phyloP scores from a whole-genome alignment of 2,888 invertebrate species.

The Ophonus ardosiacus region DNA sequence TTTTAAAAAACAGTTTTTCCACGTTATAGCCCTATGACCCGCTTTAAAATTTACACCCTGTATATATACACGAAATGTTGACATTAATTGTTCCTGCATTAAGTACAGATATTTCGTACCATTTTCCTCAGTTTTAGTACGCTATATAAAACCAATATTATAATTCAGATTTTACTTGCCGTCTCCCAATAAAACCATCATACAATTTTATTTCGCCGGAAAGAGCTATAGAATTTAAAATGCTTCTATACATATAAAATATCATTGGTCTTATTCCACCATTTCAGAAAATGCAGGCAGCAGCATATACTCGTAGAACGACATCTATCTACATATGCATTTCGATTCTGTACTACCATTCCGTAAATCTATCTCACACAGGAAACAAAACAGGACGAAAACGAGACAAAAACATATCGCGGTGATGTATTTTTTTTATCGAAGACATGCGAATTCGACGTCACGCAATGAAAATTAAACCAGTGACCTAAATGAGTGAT shows the following conservation, averaged over 20 bases:
- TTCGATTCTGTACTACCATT: not conserved
- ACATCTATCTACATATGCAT: not conserved
- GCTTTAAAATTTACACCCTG: no score
- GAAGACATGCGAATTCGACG: not conserved
- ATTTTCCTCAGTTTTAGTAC: no score
- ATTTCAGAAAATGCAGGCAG: not conserved
- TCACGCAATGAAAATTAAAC: not conserved
- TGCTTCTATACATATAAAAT: conserved; percentile 13
- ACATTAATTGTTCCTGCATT: no score
- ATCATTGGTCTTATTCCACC: not conserved
- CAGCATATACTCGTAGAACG: not conserved
- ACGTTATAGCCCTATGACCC: no score
- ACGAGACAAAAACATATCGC: not conserved
- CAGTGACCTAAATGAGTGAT: not conserved
- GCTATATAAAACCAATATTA: not conserved
- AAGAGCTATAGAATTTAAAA: conserved; percentile 17
- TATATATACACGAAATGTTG: no score
- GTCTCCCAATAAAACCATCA: not conserved
- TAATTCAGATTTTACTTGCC: not conserved
- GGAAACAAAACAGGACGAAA: not conserved
- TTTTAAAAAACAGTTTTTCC: no score
- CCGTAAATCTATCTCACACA: not conserved
- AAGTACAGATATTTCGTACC: no score
- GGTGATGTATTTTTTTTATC: not conserved
- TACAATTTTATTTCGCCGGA: conserved; percentile 1